Conservation (phyloP, 2,888 invertebrate genomes). For the Meta bourneti region DNA sequence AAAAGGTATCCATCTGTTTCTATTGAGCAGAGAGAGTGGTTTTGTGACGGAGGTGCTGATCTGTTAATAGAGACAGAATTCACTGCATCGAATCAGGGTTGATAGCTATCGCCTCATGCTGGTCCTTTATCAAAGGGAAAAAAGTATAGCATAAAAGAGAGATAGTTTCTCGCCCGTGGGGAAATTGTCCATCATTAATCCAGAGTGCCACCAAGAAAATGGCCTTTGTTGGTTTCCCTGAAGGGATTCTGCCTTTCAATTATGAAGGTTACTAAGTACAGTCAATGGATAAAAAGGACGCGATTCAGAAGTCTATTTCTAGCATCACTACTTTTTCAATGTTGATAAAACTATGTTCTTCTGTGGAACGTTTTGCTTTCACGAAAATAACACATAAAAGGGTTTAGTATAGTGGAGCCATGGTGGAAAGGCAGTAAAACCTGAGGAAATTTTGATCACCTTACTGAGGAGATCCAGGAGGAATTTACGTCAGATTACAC, state of each 20-base stretch:
- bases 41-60: background rate
- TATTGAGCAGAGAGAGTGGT: background rate
- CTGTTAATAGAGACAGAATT: background rate
- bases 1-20: background rate
- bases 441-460: too few relatives aligned
- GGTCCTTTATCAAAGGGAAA: background rate
- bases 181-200: conserved; percentile 40
- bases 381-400: too few relatives aligned
- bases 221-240: background rate
- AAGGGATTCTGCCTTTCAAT: background rate
- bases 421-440: too few relatives aligned
- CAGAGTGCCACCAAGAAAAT: conserved; percentile 3
- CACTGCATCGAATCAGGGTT: conserved; percentile 2
- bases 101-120: conserved; percentile 6
- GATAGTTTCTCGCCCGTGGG: background rate
- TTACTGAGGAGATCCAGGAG: too few relatives aligned
- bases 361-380: too few relatives aligned
- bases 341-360: too few relatives aligned
- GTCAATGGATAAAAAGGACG: background rate
- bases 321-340: background rate
- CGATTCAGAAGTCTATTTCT: background rate
- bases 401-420: too few relatives aligned
- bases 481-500: too few relatives aligned
- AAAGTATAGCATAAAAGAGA: background rate
- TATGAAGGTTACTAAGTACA: background rate